phyloP scores from a whole-genome alignment of 2,888 invertebrate genomes.

The Caprella mutica region DNA sequence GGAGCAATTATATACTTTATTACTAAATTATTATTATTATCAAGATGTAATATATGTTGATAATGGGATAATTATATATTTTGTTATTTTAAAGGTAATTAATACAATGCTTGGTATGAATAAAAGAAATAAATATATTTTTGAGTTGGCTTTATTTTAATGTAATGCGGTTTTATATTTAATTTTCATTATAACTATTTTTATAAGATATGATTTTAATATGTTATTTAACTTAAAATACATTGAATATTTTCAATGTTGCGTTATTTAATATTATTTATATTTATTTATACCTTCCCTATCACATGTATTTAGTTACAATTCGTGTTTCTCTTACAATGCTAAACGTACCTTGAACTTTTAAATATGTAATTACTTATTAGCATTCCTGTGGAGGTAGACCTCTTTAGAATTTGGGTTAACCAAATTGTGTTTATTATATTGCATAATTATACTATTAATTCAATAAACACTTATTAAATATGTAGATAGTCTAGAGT shows the following conservation, averaged over 20 bases:
- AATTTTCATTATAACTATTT: background rate
- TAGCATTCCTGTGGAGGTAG: no score
- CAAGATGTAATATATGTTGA: background rate
- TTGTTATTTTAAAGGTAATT: background rate
- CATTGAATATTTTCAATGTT: background rate
- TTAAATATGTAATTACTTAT: no score
- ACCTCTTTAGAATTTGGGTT: no score
- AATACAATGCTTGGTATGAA: background rate
- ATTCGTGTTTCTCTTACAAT: background rate
- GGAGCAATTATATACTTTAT: no score
- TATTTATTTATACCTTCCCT: background rate
- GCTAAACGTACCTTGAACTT: no score
- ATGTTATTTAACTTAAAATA: background rate
- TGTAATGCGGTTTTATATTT: background rate
- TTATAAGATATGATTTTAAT: background rate
- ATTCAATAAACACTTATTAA: background rate
- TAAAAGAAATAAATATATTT: background rate
- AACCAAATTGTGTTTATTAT: no score
- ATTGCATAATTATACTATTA: no score
- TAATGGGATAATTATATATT: background rate
- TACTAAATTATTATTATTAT: conserved; percentile 1
- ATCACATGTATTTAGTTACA: background rate
- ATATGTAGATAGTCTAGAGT: background rate
- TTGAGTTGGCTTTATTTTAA: background rate
- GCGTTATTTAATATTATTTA: background rate